Evolutionary conservation across 2,113 vertebrate species (phyloP).

Genomic region (Oostethus manadensis): DNA sequence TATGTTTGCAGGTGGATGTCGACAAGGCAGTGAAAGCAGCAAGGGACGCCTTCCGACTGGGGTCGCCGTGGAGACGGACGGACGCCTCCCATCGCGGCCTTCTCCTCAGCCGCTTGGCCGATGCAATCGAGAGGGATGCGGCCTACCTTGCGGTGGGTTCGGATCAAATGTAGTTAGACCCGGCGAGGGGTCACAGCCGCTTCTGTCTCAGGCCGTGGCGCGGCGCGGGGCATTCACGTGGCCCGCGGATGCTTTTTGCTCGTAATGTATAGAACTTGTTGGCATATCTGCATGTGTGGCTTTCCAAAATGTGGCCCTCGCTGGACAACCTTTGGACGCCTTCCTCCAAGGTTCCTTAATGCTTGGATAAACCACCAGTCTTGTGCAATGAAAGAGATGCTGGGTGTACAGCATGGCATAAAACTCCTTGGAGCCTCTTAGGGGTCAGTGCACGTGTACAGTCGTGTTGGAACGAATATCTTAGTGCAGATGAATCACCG

Average conservation of each 20-base stretch:
- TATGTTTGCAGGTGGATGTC: constrained; percentile 79
- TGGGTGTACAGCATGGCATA: background rate
- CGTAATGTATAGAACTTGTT: no score
- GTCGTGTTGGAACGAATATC: no score
- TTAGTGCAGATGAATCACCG: no score
- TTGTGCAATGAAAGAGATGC: background rate
- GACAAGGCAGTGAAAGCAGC: constrained; percentile 89
- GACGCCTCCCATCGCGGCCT: constrained; percentile 86
- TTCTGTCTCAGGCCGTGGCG: background rate
- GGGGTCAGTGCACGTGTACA: background rate
- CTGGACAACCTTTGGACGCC: no score
- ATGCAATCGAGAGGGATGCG: constrained; percentile 87
- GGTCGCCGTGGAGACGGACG: constrained; percentile 91
- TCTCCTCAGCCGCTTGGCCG: constrained; percentile 80
- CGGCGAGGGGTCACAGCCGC: no score
- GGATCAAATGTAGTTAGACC: background rate
- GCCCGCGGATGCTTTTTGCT: no score
- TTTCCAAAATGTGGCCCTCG: no score
- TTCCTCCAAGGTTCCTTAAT: no score
- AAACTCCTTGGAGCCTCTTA: no score
- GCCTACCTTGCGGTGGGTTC: constrained; percentile 86
- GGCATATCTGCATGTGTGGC: no score
- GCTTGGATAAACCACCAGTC: background rate
- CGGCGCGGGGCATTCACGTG: no score
- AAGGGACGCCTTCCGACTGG: constrained; percentile 81